Evolutionary conservation across 2,888 invertebrate genomes (phyloP), one percentile per base, ranked within the genome.

Genomic region (Ophraella communa): DNA sequence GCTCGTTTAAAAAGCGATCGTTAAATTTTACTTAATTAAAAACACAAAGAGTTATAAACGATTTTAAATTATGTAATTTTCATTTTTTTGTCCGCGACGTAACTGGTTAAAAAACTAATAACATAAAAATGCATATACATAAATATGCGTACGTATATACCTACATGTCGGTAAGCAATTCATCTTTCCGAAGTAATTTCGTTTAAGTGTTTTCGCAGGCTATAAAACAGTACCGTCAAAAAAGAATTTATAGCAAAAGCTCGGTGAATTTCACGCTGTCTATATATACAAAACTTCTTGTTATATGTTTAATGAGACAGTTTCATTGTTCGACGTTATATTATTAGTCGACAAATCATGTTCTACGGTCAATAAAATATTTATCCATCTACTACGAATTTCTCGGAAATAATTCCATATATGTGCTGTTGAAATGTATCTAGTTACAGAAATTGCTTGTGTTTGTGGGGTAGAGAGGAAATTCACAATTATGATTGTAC

Each of bases 291-390:
- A 52, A 60, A 53, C 56, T 58, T 51, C 52, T 52, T 52, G 20
- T 56, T 65, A 57, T 52, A 45, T 51, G 47, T 62, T 53, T 65
- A 65, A 65, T 65, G 65, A 62, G 65, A 65, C 65, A 62, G 57
- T 62, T 65, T 65, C 62, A 65, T 65, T 65, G 65, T 65, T 65
- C 54, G 42, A 54, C 27, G 58, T n/a, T 54, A 42, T 47, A 62
- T 62, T 62, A 65, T 65, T 65, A 62, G 52, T 27, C 30, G 52
- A 53, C 65, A 65, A 65, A 65, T 62, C 61, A 65, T 62, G 57
- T 54, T 51, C 35, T 54, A 45, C 53, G 47, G 62, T 52, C 52
- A 58, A 65, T 62, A 61, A 60, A 49, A 56, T 56, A 44, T 47
- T 49, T 44, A 56, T 7, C 54, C 39, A 59, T 45, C 58, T 21